Conservation (phyloP, 2,888 invertebrate genomes). For the Lacanobia wlatinum region DNA sequence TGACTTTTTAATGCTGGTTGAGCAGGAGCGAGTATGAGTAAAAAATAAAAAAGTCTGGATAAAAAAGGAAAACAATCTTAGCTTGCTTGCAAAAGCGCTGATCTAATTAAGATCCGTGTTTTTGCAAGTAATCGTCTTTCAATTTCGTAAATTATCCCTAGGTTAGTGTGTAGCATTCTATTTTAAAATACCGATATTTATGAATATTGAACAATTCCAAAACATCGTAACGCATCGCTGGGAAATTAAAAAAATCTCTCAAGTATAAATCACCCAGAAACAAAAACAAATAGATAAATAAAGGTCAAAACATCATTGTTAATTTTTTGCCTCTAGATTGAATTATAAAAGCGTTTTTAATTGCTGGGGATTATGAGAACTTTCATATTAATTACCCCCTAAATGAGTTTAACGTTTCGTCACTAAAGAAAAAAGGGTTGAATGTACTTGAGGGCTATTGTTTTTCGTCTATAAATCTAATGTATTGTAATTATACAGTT, state of each 20-base stretch:
- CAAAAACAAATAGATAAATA: slow-evolving; percentile 64
- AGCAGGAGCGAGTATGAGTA: neutral
- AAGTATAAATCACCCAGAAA: slow-evolving; percentile 43
- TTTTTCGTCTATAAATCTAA: slow-evolving; percentile 89
- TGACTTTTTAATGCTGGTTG: slow-evolving; percentile 24
- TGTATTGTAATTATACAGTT: slow-evolving; percentile 88
- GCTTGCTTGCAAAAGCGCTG: slow-evolving; percentile 22
- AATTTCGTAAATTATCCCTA: slow-evolving; percentile 5
- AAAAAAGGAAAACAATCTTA: slow-evolving; percentile 6
- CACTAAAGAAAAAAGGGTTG: slow-evolving; percentile 82
- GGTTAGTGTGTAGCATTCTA: neutral
- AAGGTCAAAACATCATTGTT: slow-evolving; percentile 76
- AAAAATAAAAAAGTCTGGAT: slow-evolving; percentile 13
- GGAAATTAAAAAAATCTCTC: slow-evolving; percentile 35
- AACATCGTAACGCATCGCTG: slow-evolving; percentile 13
- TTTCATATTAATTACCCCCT: slow-evolving; percentile 87
- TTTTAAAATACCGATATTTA: neutral
- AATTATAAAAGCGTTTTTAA: slow-evolving; percentile 79
- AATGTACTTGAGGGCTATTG: slow-evolving; percentile 81
- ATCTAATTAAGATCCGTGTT: slow-evolving; percentile 32
- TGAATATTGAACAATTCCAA: neutral
- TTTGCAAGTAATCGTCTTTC: slow-evolving; percentile 21
- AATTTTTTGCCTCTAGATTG: slow-evolving; percentile 70
- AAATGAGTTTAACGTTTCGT: slow-evolving; percentile 85
- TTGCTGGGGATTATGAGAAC: slow-evolving; percentile 87